A percentile compares a stretch with the other conserved stretches of the same genome.
phyloP scores from a whole-genome alignment of 1,140 invertebrate genomes.

The Ericerus pela region DNA sequence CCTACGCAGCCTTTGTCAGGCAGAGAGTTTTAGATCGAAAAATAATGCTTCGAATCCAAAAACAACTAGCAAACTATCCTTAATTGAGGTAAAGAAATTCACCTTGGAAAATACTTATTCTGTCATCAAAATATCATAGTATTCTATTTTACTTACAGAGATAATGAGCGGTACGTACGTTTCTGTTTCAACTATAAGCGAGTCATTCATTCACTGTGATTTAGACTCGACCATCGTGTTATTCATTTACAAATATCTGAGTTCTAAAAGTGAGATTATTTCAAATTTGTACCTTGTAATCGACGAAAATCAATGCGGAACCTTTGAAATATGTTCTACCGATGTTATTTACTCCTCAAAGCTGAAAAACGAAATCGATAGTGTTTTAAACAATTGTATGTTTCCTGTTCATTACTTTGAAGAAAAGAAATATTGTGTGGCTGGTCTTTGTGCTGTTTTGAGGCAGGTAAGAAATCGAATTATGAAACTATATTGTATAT shows the following conservation, averaged over 20 bases:
- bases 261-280: neutral
- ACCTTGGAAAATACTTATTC: neutral
- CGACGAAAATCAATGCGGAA: neutral
- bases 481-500: slow-evolving; percentile 29
- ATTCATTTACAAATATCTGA: slow-evolving; percentile 15
- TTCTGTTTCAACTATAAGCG: neutral
- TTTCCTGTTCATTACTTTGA: slow-evolving; percentile 38
- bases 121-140: slow-evolving; percentile 5
- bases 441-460: slow-evolving; percentile 50
- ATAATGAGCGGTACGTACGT: neutral
- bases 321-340: neutral
- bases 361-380: slow-evolving; percentile 25
- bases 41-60: slow-evolving; percentile 43
- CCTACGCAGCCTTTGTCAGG: slow-evolving; percentile 37
- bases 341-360: slow-evolving; percentile 10
- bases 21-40: slow-evolving; percentile 41
- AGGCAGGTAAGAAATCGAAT: slow-evolving; percentile 36
- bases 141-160: slow-evolving; percentile 13
- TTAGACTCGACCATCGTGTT: slow-evolving; percentile 13
- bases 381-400: slow-evolving; percentile 33
- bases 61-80: slow-evolving; percentile 31
- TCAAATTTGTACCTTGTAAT: slow-evolving; percentile 3
- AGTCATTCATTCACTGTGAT: slow-evolving; percentile 5
- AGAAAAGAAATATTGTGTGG: slow-evolving; percentile 43
- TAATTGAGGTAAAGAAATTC: slow-evolving; percentile 6